Base-by-base conservation (phyloP, 2,888 invertebrate species). In the Oligia latruncula region DNA sequence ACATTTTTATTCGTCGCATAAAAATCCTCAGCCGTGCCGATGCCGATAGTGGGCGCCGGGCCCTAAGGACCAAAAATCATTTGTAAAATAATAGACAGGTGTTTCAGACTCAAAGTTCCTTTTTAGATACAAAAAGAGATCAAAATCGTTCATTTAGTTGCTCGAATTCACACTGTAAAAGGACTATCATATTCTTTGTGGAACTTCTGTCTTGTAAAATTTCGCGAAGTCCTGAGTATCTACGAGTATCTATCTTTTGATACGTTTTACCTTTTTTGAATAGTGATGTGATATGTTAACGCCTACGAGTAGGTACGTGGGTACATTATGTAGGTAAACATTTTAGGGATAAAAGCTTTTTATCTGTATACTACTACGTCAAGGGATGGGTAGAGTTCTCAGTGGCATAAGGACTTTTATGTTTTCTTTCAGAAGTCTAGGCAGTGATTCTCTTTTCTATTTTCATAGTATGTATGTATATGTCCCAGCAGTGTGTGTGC, bases 251-350 rank as follows among this genome's bases (percentile, higher is more conserved):
- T 2, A 46, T 82, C 15, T 77, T 82, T 78, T 68, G 70, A 73
- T 85, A 67, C 23, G 40, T 82, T 52, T 72, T 76, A 75, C 83
- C 83, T 64, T 76, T 85, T 82, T 83, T 74, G 86, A 86, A 86
- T 86, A 86, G 72, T 79, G 79, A 87, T 70, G 82, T 85, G 81
- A 73, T 75, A 77, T 85, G 85, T 75, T 75, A 80, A 85, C 68
- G 65, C 76, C 40, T 60, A 55, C 66, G 8, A 46, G 68, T 29
- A 58, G 62, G 64, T 67, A 49, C 65, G 64, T 67, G 85, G 58
- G 68, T 62, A 85, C 60, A 80, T 71, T 70, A 74, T 87, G 66
- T 75, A 67, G 15, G 81, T 75, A 72, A 85, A 85, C 72, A 85
- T 68, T 85, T 85, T 70, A 73, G 77, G 82, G 74, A 70, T 80